These are phyloP conservation scores for Premnoplex brunnescens DNA, from an alignment of 2,797 vertebrate species.

Conservation along the genomic window DNA sequence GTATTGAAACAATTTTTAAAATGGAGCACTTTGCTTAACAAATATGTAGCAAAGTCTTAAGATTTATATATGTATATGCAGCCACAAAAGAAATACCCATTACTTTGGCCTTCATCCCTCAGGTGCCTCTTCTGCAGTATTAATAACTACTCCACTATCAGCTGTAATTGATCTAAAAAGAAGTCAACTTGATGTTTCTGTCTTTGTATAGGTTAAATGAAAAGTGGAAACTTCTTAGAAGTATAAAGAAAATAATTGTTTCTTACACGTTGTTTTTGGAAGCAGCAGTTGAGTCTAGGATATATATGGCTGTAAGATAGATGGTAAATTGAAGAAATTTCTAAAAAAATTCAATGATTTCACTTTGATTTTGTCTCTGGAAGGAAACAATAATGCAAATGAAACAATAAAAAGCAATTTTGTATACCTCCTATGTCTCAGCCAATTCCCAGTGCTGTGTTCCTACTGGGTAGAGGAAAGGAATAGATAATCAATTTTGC, in stretches of 20 bases:
- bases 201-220: background rate
- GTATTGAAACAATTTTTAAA: background rate
- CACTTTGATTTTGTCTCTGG: background rate
- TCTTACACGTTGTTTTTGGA: background rate
- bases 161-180: background rate
- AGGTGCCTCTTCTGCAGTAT: background rate
- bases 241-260: background rate
- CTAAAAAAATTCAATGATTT: background rate
- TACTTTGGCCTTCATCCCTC: background rate
- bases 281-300: background rate
- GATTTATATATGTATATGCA: background rate
- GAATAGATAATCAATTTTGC: background rate
- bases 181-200: background rate
- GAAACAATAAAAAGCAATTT: background rate
- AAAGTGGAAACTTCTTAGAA: background rate
- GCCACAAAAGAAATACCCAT: background rate
- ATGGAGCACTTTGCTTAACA: background rate
- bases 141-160: background rate
- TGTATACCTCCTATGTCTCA: background rate
- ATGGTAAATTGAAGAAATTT: background rate
- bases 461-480: background rate
- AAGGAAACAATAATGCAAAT: background rate
- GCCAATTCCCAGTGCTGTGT: background rate
- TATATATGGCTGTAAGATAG: background rate
- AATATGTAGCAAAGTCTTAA: background rate